Evolutionary conservation across 2,113 vertebrate species (phyloP).

Genomic region (Stomatorhinus ivindoensis): DNA sequence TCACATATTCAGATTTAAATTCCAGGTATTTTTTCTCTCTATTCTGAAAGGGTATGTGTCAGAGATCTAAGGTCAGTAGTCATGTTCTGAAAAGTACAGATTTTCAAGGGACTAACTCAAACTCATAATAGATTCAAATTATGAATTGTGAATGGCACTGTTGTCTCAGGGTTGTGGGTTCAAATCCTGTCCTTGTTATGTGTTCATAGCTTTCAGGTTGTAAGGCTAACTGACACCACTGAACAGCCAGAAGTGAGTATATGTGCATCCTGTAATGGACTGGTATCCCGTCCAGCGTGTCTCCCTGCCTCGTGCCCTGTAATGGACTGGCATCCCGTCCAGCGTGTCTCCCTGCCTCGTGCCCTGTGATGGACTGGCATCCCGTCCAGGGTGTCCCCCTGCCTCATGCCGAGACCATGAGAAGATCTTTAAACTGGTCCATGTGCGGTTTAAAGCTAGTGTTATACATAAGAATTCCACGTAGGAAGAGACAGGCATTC

Average conservation of each 20-base stretch:
- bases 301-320: too few relatives aligned
- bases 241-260: background rate
- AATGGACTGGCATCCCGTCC: background rate
- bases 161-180: background rate
- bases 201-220: background rate
- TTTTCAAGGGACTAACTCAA: background rate
- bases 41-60: background rate
- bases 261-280: background rate
- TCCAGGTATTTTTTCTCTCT: background rate
- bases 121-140: background rate
- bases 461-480: background rate
- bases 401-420: background rate
- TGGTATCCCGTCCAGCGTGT: background rate
- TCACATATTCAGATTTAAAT: slow-evolving; percentile 7
- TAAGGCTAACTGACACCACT: background rate
- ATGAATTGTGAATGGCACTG: background rate
- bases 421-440: background rate
- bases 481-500: background rate
- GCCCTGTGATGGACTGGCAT: background rate
- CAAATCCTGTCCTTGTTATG: background rate
- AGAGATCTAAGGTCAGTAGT: background rate
- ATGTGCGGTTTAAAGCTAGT: background rate
- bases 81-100: background rate
- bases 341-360: background rate
- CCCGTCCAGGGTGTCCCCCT: too few relatives aligned